Evolutionary conservation across 2,797 vertebrate genomes (phyloP).

Genomic region (Anguilla pacifica): DNA sequence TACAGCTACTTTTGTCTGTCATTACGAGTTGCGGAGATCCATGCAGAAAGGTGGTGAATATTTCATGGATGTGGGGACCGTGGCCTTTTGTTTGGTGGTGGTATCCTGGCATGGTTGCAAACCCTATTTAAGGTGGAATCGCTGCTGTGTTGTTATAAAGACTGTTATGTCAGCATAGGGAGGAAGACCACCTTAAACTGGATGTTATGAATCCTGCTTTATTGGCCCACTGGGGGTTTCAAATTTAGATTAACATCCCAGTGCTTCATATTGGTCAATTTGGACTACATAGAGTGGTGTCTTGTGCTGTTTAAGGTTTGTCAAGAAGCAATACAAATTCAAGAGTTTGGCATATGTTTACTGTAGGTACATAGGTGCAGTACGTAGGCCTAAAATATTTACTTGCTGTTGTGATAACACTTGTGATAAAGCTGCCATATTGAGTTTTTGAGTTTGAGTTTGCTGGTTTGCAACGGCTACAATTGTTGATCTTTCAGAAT

Average conservation of each 20-base stretch:
- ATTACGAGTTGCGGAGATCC: slow-evolving; percentile 31
- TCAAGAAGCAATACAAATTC: background rate
- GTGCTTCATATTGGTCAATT: background rate
- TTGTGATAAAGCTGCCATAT: too few relatives aligned
- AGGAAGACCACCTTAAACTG: slow-evolving; percentile 12
- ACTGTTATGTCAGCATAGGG: slow-evolving; percentile 31
- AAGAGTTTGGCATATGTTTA: background rate
- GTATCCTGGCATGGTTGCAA: slow-evolving; percentile 28
- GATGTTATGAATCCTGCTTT: background rate
- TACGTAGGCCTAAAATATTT: too few relatives aligned
- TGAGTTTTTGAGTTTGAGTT: background rate
- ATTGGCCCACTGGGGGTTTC: background rate
- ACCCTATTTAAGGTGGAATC: slow-evolving; percentile 33
- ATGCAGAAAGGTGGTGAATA: slow-evolving; percentile 59
- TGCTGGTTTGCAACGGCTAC: background rate
- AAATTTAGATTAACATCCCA: background rate
- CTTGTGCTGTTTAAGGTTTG: background rate
- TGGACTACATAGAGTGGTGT: background rate
- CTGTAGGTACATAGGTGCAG: background rate
- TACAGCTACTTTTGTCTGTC: slow-evolving; percentile 45
- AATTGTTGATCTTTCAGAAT: background rate
- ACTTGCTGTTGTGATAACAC: too few relatives aligned
- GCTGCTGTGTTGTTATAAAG: slow-evolving; percentile 1
- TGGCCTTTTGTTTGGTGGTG: slow-evolving; percentile 58
- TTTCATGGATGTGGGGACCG: slow-evolving; percentile 62